A percentile compares a stretch with the other conserved stretches of the same genome.
Conservation (phyloP, 2,797 vertebrate species). For the Ctenopoma multispine region DNA sequence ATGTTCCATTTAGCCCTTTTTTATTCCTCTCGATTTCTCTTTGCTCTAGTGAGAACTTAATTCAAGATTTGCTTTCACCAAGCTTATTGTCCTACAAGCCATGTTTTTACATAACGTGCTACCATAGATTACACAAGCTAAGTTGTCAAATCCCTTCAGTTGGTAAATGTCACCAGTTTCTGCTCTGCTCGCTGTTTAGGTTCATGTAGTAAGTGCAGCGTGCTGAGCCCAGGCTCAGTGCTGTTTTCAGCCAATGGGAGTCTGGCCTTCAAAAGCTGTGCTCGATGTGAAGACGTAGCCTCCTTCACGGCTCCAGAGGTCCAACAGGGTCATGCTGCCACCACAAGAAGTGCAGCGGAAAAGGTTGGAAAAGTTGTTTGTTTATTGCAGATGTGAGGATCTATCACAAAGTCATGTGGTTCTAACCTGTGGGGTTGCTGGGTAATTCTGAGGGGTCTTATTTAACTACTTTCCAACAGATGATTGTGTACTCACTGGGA, state of each 20-base stretch:
- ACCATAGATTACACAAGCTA: neutral
- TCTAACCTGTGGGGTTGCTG: too few relatives aligned
- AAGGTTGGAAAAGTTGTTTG: conserved; percentile 69
- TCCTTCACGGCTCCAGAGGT: conserved; percentile 90
- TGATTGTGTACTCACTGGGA: conserved; percentile 91
- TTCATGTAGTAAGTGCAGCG: conserved; percentile 77
- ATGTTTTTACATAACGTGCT: neutral
- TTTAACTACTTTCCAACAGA: conserved; percentile 74
- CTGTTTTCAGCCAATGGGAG: conserved; percentile 86
- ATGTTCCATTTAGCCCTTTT: neutral
- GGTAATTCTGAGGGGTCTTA: neutral
- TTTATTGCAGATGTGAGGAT: neutral
- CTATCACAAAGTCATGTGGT: too few relatives aligned
- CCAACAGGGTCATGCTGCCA: conserved; percentile 67
- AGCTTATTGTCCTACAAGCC: neutral
- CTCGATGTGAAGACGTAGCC: conserved; percentile 78
- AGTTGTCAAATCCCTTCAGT: neutral
- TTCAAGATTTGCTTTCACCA: neutral
- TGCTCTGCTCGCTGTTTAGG: conserved; percentile 54
- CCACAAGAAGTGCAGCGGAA: conserved; percentile 68
- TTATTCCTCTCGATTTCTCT: neutral
- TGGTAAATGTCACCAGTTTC: conserved; percentile 2
- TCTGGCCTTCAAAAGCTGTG: conserved; percentile 88
- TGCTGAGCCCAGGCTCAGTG: conserved; percentile 89
- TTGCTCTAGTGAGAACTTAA: neutral